Evolutionary conservation across 2,888 invertebrate genomes (phyloP), one percentile per base, ranked within the genome.

Genomic region (Oxystoma pomonae): DNA sequence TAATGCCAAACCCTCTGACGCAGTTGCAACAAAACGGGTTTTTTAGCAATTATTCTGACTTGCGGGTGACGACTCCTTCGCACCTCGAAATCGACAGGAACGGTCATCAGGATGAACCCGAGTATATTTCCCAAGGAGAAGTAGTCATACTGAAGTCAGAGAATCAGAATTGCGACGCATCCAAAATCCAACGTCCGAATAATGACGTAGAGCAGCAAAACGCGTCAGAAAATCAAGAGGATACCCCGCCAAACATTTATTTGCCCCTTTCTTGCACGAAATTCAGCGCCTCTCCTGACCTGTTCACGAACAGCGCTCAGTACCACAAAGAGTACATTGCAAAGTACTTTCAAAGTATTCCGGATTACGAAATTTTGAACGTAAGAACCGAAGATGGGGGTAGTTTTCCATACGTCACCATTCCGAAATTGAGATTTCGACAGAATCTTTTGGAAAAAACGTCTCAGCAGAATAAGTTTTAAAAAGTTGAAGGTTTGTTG

Each of bases 291-390:
- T 71, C 73, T n/a, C 71, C 72, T 0, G 72, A 72, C 58, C 65
- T 75, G 50, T 74, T 72, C 58, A 69, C 70, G 18, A 72, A 73
- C 61, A 73, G 73, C 57, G 62, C 67, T 3, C 69, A 73, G 3
- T 75, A 74, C 60, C 74, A 75, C 58, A 71, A 69, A 57, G 71
- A 74, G 50, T 76, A 74, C 59, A 74, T 76, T 19, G 63, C 68
- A 17, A 73, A 76, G 55, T 75, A 76, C 63, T 76, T 76, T 58
- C 69, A 74, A 50, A 68, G 68, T 22, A 67, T 72, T 60, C 71
- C 74, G 2, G 71, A 73, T 56, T 74, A 73, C 63, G 69, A 70
- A 7, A 66, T 74, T 3, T 68, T 73, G 58, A 72, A 73, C 64
- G 67, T 76, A 2, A 70, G 68, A 19, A 73, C 71, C 16, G 72